These are phyloP conservation scores for Chaenodraco wilsoni DNA, from an alignment of 2,797 vertebrate genomes.

Conservation along the genomic window DNA sequence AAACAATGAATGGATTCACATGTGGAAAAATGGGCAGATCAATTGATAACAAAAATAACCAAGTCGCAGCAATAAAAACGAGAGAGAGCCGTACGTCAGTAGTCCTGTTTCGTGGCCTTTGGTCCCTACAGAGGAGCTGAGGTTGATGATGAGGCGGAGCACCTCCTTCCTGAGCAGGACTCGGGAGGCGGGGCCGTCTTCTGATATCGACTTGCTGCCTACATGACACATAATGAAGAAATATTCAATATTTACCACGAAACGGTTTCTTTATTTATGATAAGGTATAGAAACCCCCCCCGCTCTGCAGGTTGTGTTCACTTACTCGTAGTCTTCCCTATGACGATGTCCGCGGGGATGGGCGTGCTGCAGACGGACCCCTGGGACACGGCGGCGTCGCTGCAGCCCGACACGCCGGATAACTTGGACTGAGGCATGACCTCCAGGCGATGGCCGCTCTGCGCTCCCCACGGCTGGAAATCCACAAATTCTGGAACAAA, in stretches of 20 bases:
- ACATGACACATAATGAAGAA: not conserved
- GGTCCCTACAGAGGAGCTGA: slow-evolving; percentile 98
- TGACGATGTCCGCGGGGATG: slow-evolving; percentile 89
- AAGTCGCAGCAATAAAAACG: not conserved
- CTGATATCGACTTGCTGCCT: slow-evolving; percentile 94
- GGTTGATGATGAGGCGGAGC: slow-evolving; percentile 94
- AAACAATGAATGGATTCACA: too few relatives aligned
- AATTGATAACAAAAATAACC: too few relatives aligned
- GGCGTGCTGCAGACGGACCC: slow-evolving; percentile 93
- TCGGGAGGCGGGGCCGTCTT: slow-evolving; percentile 94
- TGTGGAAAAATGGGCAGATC: too few relatives aligned
- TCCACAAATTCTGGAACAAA: slow-evolving; percentile 89
- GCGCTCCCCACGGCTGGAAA: slow-evolving; percentile 93
- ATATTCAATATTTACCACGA: not conserved
- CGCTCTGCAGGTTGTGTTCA: not conserved
- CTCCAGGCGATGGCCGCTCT: slow-evolving; percentile 92
- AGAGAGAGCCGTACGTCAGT: slow-evolving; percentile 88
- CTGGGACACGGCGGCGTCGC: slow-evolving; percentile 92
- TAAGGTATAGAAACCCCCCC: not conserved
- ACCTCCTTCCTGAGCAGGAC: slow-evolving; percentile 97
- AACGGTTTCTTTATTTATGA: too few relatives aligned
- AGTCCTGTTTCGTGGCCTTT: slow-evolving; percentile 98
- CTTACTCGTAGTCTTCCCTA: slow-evolving; percentile 83
- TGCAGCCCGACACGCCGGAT: slow-evolving; percentile 97
- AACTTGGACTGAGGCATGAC: slow-evolving; percentile 94